Evolutionary conservation across 2,113 vertebrate genomes (phyloP), one percentile per base, ranked within the genome.

Genomic region (Ameiurus melas): DNA sequence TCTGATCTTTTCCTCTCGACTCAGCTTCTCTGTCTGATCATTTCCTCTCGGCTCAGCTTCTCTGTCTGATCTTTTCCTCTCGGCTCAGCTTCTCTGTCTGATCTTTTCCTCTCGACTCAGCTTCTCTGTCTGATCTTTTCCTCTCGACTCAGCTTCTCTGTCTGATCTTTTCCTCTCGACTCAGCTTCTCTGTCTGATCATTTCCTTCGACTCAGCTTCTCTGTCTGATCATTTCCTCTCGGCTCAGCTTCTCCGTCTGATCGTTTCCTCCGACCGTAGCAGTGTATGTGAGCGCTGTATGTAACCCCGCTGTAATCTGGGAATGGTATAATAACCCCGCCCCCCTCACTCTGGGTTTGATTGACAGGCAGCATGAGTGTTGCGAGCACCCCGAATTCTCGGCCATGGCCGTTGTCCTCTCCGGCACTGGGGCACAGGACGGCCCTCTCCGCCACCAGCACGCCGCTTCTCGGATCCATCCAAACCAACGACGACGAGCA

Each of bases 401-500:
- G 92, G 71, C 66, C 94, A 17, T 91, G 80, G 71, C 82, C 93
- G 90, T 96, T 95, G 95, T 82, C 89, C 0, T 93, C 94, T 0
- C 93, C 95, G 1, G 91, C 92, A 8, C 5, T 95, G 17, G 94
- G 93, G 70, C 92, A 92, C 87, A 95, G 93, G 89, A 90, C 91
- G 57, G 16, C 92, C 1, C 93, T 94, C 9, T 93, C 96, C 1
- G 90, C 90, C 14, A 91, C 94, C 22, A 95, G 96, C 84, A 96
- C 96, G 2, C 95, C 97, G 0, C 93, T 96, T 39, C 90, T 97
- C 30, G 89, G 95, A 0, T 94, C 95, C 39, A 97, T 97, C 47
- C 96, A 96, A 0, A 93, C 95, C 17, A 99, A 98, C 10, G 97
- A 99, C 0, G 98, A 99, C 5, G 97, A 99, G 58, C 93, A 90